These are phyloP conservation scores for Psittacus erithacus DNA, from an alignment of 2,113 vertebrate species.

Conservation along the genomic window DNA sequence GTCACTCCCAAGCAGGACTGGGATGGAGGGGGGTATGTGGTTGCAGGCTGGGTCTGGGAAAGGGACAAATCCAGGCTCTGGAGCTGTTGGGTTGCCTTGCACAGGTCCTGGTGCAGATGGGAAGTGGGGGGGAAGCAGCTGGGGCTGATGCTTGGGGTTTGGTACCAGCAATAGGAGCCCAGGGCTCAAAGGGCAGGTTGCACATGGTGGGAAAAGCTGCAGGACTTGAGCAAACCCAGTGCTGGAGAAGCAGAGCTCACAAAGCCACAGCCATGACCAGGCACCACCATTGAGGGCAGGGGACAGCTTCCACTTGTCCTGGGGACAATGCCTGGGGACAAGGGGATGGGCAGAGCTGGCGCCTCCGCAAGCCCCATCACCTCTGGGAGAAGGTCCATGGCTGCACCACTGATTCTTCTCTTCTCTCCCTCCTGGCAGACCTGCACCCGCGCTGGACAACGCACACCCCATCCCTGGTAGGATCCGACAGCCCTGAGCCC, in stretches of 20 bases:
- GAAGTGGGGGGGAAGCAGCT: background rate
- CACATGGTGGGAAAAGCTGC: accelerated
- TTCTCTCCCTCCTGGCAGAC: background rate
- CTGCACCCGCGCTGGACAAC: conserved; percentile 73
- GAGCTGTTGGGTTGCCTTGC: background rate
- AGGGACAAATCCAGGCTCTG: background rate
- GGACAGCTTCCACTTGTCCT: background rate
- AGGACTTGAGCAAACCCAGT: accelerated
- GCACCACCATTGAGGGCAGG: accelerated
- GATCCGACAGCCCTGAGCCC: conserved; percentile 14
- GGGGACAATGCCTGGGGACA: background rate
- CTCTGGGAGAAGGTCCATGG: background rate
- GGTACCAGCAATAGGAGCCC: background rate
- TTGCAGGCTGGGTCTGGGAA: background rate
- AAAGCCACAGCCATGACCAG: accelerated
- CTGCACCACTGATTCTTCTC: background rate
- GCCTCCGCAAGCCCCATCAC: accelerated
- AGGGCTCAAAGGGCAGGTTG: background rate
- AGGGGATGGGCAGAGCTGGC: background rate
- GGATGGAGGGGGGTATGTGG: background rate
- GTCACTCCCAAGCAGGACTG: background rate
- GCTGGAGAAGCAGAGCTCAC: background rate
- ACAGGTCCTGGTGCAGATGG: accelerated
- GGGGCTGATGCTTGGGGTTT: accelerated
- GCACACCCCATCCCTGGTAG: background rate